These are phyloP conservation scores for Zaprionus lineosus DNA, from an alignment of 2,888 invertebrate species.

Conservation along the genomic window DNA sequence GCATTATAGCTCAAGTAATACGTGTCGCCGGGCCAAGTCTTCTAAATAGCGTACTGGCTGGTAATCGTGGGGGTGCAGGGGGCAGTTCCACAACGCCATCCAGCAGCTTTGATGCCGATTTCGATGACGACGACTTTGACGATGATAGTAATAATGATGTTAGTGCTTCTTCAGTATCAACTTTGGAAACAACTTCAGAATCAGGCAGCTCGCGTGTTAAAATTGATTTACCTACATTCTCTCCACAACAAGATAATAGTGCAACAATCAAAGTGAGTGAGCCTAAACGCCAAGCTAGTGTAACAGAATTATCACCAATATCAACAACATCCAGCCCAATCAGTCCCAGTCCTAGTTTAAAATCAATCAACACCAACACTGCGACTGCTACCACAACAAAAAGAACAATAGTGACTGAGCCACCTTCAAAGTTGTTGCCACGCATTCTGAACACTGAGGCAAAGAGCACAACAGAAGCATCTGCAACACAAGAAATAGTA, in stretches of 20 bases:
- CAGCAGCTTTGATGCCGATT: constrained; percentile 84
- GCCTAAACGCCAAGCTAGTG: constrained; percentile 51
- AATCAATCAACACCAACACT: constrained; percentile 18
- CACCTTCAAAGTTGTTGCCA: constrained; percentile 32
- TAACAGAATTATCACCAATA: constrained; percentile 41
- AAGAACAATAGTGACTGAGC: constrained; percentile 1
- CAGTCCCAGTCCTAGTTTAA: constrained; percentile 21
- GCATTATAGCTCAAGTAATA: constrained; percentile 85
- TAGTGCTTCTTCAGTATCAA: neutral
- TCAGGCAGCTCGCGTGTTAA: constrained; percentile 83
- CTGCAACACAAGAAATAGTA: constrained; percentile 26
- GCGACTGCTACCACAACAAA: no score
- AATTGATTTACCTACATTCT: constrained; percentile 87
- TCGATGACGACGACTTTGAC: constrained; percentile 74
- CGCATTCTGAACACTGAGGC: constrained; percentile 45
- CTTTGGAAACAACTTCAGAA: constrained; percentile 9
- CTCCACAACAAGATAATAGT: constrained; percentile 81
- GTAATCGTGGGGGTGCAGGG: constrained; percentile 58
- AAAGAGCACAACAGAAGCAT: constrained; percentile 3
- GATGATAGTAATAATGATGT: constrained; percentile 28
- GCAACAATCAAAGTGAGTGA: constrained; percentile 77
- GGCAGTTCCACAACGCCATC: constrained; percentile 62
- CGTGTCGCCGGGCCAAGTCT: constrained; percentile 90
- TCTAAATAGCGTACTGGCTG: constrained; percentile 79
- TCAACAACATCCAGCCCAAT: constrained; percentile 20